These are phyloP conservation scores for Petrocephalus microphthalmus DNA, from an alignment of 2,113 vertebrate genomes.

Conservation along the genomic window DNA sequence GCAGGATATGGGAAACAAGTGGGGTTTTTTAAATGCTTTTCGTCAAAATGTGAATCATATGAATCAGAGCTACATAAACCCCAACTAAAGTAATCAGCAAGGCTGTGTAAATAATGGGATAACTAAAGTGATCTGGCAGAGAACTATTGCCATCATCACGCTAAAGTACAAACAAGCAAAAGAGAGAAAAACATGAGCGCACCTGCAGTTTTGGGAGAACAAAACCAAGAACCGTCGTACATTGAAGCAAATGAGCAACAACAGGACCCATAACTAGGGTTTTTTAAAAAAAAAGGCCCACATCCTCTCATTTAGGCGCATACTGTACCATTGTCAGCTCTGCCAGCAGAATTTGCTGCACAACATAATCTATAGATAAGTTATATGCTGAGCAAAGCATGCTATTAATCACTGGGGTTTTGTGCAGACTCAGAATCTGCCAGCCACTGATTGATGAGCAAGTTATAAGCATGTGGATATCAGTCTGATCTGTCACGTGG, in stretches of 20 bases:
- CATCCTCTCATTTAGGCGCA: background rate
- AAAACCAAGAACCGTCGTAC: background rate
- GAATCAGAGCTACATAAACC: background rate
- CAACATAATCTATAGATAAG: constrained; percentile 8
- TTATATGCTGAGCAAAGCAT: constrained; percentile 9
- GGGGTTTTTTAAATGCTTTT: background rate
- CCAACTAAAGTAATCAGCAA: background rate
- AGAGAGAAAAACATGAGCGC: background rate
- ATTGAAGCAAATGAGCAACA: background rate
- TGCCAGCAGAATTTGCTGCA: background rate
- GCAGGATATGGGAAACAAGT: background rate
- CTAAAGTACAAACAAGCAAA: background rate
- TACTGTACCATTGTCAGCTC: background rate
- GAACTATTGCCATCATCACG: background rate
- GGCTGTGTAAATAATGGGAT: background rate
- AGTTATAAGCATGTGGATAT: background rate
- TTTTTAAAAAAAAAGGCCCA: background rate
- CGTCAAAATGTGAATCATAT: background rate
- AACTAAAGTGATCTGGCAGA: background rate
- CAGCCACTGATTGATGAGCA: background rate
- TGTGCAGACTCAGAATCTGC: background rate
- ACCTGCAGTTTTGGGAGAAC: background rate
- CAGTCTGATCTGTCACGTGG: background rate
- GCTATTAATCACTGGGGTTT: background rate
- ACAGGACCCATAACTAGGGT: background rate